phyloP scores from a whole-genome alignment of 2,797 vertebrate species.

The Sebastes nivosus region DNA sequence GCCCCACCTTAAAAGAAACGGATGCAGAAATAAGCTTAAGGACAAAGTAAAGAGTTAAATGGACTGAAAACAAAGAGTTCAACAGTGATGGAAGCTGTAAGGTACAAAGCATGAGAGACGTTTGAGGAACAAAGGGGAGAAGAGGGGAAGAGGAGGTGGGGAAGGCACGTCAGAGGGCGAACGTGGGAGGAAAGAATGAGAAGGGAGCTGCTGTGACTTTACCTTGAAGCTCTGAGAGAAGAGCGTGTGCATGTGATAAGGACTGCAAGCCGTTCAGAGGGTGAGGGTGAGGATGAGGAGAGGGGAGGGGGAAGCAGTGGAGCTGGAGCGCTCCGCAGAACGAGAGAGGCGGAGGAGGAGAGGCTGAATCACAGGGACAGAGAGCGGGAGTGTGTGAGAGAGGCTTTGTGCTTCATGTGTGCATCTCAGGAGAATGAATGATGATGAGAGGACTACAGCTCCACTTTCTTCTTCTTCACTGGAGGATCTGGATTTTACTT shows the following conservation, averaged over 20 bases:
- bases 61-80: neutral
- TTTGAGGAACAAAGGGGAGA: conserved; percentile 15
- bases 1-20: neutral
- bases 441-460: conserved; percentile 32
- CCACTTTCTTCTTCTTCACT: conserved; percentile 28
- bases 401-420: conserved; percentile 33
- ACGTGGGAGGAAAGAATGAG: conserved; percentile 26
- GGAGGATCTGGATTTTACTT: conserved; percentile 52
- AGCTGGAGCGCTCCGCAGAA: conserved; percentile 40
- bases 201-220: conserved; percentile 33
- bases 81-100: neutral
- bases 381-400: conserved; percentile 41
- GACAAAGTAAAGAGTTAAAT: neutral
- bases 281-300: neutral
- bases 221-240: conserved; percentile 49
- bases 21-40: neutral
- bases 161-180: conserved; percentile 2
- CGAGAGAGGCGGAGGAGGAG: conserved; percentile 36
- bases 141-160: neutral
- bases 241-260: conserved; percentile 30
- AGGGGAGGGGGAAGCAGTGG: conserved; percentile 14
- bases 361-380: conserved; percentile 56
- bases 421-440: conserved; percentile 41
- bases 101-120: neutral
- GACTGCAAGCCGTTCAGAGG: conserved; percentile 7